Evolutionary conservation across 2,797 vertebrate species (phyloP).

Genomic region (Micromesistius poutassou): DNA sequence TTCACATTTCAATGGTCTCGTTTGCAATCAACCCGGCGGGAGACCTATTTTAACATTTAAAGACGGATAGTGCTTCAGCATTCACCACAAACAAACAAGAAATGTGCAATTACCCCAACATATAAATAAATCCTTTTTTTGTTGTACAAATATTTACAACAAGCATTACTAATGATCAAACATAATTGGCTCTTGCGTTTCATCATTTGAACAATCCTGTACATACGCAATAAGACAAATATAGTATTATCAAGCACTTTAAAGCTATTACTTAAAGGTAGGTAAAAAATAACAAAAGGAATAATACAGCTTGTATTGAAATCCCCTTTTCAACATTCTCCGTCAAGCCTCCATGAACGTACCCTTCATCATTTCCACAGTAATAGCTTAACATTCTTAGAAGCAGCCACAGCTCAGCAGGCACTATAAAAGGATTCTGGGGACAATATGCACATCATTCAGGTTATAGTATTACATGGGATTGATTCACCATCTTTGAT

Average conservation of each 20-base stretch:
- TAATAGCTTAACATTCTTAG: not conserved
- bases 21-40: not conserved
- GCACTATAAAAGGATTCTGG: not conserved
- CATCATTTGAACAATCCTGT: not conserved
- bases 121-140: not conserved
- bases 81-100: not conserved
- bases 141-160: not conserved
- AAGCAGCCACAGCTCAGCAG: constrained; percentile 4
- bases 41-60: not conserved
- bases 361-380: not conserved
- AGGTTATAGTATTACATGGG: not conserved
- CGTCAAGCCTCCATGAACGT: not conserved
- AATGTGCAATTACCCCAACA: not conserved
- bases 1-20: not conserved
- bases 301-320: not conserved
- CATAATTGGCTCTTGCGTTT: not conserved
- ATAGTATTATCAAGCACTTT: not conserved
- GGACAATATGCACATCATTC: not conserved
- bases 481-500: not conserved
- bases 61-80: not conserved
- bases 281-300: not conserved
- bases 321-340: not conserved
- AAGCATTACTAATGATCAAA: not conserved
- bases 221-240: not conserved
- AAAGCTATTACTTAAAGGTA: not conserved